Conservation (phyloP, 2,888 invertebrate genomes). For the Drosophila mimica region DNA sequence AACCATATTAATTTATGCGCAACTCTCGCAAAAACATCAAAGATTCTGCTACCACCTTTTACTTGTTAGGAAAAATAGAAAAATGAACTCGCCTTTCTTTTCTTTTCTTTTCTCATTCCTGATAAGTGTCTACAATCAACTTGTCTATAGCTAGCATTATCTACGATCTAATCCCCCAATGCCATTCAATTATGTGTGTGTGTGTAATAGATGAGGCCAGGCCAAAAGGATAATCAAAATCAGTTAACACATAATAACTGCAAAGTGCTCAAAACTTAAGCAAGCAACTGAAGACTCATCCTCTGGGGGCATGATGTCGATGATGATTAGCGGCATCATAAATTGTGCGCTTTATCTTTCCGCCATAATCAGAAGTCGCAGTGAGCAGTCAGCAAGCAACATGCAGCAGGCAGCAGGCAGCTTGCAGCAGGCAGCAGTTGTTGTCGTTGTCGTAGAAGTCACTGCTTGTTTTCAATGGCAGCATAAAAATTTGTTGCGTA, state of each 20-base stretch:
- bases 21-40: neutral
- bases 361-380: constrained; percentile 40
- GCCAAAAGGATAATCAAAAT: constrained; percentile 71
- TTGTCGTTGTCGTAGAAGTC: neutral
- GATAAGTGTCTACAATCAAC: constrained; percentile 44
- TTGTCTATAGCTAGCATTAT: constrained; percentile 23
- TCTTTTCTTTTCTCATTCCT: constrained; percentile 19
- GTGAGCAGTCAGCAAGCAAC: neutral
- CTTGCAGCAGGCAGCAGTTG: neutral
- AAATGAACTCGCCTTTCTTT: constrained; percentile 23
- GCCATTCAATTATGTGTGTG: constrained; percentile 23
- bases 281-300: constrained; percentile 49
- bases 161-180: constrained; percentile 20
- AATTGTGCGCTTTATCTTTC: constrained; percentile 62
- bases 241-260: constrained; percentile 76
- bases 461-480: neutral
- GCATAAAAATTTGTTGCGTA: constrained; percentile 41
- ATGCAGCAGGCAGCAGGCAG: neutral
- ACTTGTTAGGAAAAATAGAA: constrained; percentile 17
- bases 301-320: constrained; percentile 54
- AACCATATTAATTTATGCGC: neutral
- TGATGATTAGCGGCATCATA: constrained; percentile 65
- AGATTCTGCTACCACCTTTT: constrained; percentile 23
- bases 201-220: constrained; percentile 6
- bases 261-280: constrained; percentile 44